These are phyloP conservation scores for Herpailurus yagouaroundi DNA, from an alignment of 2,113 vertebrate species.

Conservation along the genomic window DNA sequence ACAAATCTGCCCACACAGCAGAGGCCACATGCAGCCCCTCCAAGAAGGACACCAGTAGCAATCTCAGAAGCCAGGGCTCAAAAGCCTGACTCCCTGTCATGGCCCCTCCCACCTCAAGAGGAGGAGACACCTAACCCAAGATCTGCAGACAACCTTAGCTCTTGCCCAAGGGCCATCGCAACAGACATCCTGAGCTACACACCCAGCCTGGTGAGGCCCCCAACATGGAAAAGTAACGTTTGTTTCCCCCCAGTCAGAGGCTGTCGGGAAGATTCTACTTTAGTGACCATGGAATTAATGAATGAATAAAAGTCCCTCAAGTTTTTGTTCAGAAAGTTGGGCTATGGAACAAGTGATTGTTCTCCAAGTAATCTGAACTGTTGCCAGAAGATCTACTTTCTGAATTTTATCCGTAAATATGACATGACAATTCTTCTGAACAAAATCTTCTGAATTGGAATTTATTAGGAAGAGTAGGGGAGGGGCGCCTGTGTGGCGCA, in stretches of 20 bases:
- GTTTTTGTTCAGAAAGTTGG: not conserved
- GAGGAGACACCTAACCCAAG: not conserved
- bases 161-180: not conserved
- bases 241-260: not conserved
- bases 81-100: not conserved
- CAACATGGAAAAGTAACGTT: not conserved
- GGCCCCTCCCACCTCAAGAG: not conserved
- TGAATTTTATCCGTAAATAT: not conserved
- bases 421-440: not conserved
- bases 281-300: not conserved
- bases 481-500: no score
- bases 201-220: not conserved
- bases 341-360: not conserved
- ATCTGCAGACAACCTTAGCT: not conserved
- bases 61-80: not conserved
- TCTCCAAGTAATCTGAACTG: not conserved
- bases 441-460: not conserved
- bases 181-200: not conserved
- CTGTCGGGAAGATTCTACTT: not conserved
- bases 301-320: not conserved
- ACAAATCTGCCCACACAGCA: not conserved
- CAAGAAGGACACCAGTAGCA: not conserved
- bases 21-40: accelerated
- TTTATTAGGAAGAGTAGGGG: not conserved
- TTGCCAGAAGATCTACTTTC: not conserved